Base-by-base conservation (phyloP, 2,797 vertebrate genomes). In the Amphiprion clarkii region DNA sequence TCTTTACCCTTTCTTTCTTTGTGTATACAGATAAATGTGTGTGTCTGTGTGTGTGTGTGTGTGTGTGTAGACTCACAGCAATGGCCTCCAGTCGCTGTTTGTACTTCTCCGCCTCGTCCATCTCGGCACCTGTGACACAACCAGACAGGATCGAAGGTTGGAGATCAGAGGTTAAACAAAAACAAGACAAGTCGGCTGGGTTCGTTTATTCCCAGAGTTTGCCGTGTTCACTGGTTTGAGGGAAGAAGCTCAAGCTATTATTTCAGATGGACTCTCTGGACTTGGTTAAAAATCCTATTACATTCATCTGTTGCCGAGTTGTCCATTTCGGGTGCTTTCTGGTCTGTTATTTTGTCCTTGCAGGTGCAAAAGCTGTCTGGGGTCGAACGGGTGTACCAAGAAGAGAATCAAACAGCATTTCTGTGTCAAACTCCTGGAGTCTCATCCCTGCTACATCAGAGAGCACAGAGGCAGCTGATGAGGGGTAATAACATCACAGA, bases 61-160 rank as follows among this genome's bases (percentile, higher is more conserved):
- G 33, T 39, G 23, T 59, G 65, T 11, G 19, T 62, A 3, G 33
- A 92, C 94, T 92, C 82, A 95, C 95, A 75, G 93, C 93, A 72
- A 95, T 95, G 67, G 93, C 94, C 77, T 95, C 91, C 68, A 95
- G 87, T 77, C 95, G 87, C 86, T 94, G 94, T 89, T 95, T 86
- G 92, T 95, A 95, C 83, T 94, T 94, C 78, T 95, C 93, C 2
- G 88, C 69, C 84, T 95, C 94, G 73, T 95, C 95, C 95, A 95
- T 95, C 76, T 44, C 87, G 73, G 66, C 86, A 88, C 88, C 93
- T 93, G 86, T 64, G 67, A 87, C 57, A 89, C 62, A 84, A 64
- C 27, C 60, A 75, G 44, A 77, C 63, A 46, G 53, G n/a, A 54
- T 23, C 31, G 17, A 76, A 76, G 49, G 73, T 84, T 60, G 67